phyloP scores from a whole-genome alignment of 2,113 vertebrate species.

The Haemorhous mexicanus region DNA sequence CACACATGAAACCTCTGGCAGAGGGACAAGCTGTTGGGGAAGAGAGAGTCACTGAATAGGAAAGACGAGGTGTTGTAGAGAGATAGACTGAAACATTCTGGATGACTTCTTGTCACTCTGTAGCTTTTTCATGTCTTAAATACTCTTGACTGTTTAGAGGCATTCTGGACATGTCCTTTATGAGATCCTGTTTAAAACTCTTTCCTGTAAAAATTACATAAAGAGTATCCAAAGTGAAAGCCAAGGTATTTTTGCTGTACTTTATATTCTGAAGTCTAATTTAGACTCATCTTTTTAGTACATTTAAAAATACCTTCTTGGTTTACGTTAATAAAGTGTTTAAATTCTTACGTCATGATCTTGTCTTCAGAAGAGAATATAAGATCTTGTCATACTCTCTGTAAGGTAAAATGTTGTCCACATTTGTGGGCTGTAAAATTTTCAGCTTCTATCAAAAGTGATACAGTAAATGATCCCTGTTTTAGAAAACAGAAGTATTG shows the following conservation, averaged over 20 bases:
- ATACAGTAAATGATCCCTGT: not conserved
- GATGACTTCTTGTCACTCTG: not conserved
- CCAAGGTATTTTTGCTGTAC: not conserved
- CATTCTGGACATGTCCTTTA: not conserved
- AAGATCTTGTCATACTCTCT: not conserved
- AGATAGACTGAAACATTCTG: not conserved
- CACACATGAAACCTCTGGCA: not conserved
- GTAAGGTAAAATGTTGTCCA: not conserved
- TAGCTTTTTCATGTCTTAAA: not conserved
- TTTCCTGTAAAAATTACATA: not conserved
- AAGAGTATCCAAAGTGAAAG: not conserved
- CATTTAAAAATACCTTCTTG: not conserved
- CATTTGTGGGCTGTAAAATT: not conserved
- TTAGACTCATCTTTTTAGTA: not conserved
- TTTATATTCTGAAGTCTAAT: not conserved
- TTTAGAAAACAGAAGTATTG: not conserved
- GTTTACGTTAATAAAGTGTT: not conserved
- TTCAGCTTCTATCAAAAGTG: not conserved
- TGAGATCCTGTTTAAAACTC: not conserved
- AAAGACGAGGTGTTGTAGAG: not conserved
- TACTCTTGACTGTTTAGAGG: not conserved
- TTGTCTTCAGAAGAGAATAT: not conserved
- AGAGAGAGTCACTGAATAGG: not conserved
- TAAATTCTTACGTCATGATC: not conserved
- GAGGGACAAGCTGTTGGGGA: not conserved